These are phyloP conservation scores for Pimpla rufipes DNA, from an alignment of 2,888 invertebrate species.

Conservation along the genomic window DNA sequence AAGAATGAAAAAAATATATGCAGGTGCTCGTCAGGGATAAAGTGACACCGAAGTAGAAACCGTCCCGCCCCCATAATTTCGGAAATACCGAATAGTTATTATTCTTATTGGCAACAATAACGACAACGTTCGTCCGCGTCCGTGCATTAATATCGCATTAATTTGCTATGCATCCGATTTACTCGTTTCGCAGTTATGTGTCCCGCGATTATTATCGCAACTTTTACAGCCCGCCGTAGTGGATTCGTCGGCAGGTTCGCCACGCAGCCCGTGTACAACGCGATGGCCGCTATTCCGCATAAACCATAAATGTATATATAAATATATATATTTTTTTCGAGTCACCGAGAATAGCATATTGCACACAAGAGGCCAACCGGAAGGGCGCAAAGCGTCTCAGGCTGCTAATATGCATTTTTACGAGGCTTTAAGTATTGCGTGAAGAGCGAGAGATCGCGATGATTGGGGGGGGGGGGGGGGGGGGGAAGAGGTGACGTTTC, in stretches of 20 bases:
- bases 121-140: background rate
- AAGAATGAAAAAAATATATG: too few species aligned
- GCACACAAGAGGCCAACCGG: conserved; percentile 9
- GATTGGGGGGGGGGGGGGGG: too few species aligned
- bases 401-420: conserved; percentile 63
- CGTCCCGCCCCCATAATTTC: too few species aligned
- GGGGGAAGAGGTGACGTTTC: conserved; percentile 20
- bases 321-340: conserved; percentile 22
- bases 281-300: conserved; percentile 17
- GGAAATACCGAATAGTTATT: too few species aligned
- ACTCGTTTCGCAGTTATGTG: background rate
- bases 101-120: too few species aligned
- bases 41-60: too few species aligned
- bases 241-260: background rate
- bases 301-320: too few species aligned
- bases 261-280: background rate
- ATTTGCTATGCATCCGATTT: background rate
- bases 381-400: conserved; percentile 31
- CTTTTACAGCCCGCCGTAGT: conserved; percentile 9
- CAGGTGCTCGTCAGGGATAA: too few species aligned
- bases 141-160: background rate
- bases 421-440: conserved; percentile 38
- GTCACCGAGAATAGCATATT: background rate
- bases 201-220: conserved; percentile 10
- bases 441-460: conserved; percentile 14